phyloP scores from a whole-genome alignment of 2,888 invertebrate genomes.

The Eupithecia dodoneata region DNA sequence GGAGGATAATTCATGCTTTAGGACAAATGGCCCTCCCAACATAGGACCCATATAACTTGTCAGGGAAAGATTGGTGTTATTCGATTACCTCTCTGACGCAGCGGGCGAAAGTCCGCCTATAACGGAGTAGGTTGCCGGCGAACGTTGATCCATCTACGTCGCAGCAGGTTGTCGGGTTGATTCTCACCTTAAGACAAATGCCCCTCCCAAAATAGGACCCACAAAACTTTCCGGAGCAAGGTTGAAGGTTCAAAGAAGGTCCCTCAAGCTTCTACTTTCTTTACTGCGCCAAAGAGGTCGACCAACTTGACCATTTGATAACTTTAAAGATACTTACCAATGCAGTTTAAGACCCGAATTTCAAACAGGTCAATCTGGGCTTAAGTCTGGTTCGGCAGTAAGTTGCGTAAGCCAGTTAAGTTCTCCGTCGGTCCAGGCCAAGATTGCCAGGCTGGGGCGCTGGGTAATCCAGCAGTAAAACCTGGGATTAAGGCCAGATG shows the following conservation, averaged over 20 bases:
- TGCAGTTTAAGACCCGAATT: not conserved
- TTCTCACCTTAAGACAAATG: too few species aligned
- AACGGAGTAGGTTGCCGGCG: too few species aligned
- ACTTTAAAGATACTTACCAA: not conserved
- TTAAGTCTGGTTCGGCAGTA: slow-evolving; percentile 22
- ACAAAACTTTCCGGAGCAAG: not conserved
- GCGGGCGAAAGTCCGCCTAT: too few species aligned
- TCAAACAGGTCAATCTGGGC: slow-evolving; percentile 13
- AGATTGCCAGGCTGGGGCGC: slow-evolving; percentile 28
- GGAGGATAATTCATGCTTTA: too few species aligned
- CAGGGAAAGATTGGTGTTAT: too few species aligned
- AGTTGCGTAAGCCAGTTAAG: slow-evolving; percentile 28
- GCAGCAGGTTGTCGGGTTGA: too few species aligned
- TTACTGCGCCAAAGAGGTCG: not conserved
- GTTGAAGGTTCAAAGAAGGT: not conserved
- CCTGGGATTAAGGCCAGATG: not conserved
- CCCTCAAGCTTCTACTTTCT: too few species aligned
- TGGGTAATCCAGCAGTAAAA: slow-evolving; percentile 23
- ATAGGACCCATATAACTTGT: too few species aligned
- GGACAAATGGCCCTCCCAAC: too few species aligned
- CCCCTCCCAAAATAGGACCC: too few species aligned
- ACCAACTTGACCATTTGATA: not conserved
- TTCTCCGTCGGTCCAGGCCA: slow-evolving; percentile 16
- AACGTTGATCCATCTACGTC: too few species aligned
- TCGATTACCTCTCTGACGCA: too few species aligned